Evolutionary conservation across 2,888 invertebrate species (phyloP), one percentile per base, ranked within the genome.

Genomic region (Bugula neritina): DNA sequence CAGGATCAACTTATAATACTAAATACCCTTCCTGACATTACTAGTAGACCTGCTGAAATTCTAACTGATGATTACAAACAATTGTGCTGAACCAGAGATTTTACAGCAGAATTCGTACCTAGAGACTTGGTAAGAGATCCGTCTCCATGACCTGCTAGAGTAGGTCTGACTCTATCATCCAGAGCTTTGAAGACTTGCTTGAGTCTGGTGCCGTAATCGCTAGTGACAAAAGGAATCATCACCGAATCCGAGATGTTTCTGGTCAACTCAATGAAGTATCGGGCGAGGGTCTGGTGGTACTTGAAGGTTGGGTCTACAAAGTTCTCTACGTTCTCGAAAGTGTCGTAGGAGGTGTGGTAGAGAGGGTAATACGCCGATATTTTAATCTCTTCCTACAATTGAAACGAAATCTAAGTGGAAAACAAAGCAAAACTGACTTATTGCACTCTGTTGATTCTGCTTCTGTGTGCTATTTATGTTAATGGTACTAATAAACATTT

Each of bases 251-350:
- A 76, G 52, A 84, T 77, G 72, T 77, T 77, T 34, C 81, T 78
- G 0, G 83, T 82, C 72, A 86, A 69, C 54, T 85, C 80, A 0
- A 80, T 82, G 84, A 83, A 81, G 35, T 82, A 79, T 73, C 83
- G 80, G 1, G 80, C 81, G 35, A 83, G 76, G 1, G 83, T 80
- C 70, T 75, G 74, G 73, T 85, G 85, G 69, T 81, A 83, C 74
- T 77, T 73, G 72, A 75, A 79, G 43, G 74, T 73, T 1, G 77
- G 76, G 73, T 79, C 79, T 35, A 78, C 74, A 35, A 77, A 78
- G 3, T 5, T 5, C 55, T 77, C 74, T 1, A 78, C 76, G 35
- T 75, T 71, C 43, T 76, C 73, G 57, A 79, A 75, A n/a, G 75
- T 78, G 54, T 82, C 81, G 72, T 80, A 81, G 34, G 79, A 77